Percentiles rank a stretch among this genome's conserved stretches.
Evolutionary conservation across 64 coral and sea anemone species (phyloP).

Genomic region (Dendrophyllia cribrosa): DNA sequence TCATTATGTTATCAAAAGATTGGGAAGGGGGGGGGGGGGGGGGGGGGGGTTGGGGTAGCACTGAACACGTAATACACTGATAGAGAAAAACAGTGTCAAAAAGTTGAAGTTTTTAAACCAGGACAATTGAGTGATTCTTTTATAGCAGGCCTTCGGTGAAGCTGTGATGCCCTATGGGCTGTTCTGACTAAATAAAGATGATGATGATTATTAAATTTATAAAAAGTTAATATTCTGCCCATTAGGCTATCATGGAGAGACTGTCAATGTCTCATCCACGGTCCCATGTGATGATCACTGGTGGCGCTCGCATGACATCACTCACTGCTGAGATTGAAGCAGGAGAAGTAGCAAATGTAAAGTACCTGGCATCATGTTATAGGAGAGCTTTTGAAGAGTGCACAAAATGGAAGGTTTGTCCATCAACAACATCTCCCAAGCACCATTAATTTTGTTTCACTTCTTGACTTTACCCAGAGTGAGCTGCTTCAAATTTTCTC

Average conservation of each 20-base stretch:
- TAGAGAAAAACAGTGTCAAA: too few relatives aligned
- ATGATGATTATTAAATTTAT: background rate
- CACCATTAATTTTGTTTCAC: background rate
- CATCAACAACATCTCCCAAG: too few relatives aligned
- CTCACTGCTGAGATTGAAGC: constrained; percentile 71
- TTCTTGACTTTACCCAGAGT: background rate
- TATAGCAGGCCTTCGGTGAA: too few relatives aligned
- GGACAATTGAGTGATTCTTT: too few relatives aligned
- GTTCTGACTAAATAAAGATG: background rate
- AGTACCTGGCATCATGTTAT: constrained; percentile 65
- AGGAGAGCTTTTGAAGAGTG: constrained; percentile 45
- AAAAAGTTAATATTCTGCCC: background rate
- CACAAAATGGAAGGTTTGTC: constrained; percentile 59
- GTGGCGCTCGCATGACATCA: constrained; percentile 51
- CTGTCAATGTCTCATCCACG: constrained; percentile 56
- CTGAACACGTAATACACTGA: too few relatives aligned
- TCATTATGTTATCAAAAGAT: too few relatives aligned
- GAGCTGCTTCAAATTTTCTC: background rate
- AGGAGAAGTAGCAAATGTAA: constrained; percentile 49
- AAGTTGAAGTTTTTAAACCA: too few relatives aligned
- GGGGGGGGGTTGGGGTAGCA: too few relatives aligned
- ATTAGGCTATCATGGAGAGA: constrained; percentile 68
- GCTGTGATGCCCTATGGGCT: too few relatives aligned
- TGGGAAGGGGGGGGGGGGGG: too few relatives aligned
- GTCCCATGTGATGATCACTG: constrained; percentile 51